Percentiles rank a stretch among this genome's conserved stretches.
Conservation (phyloP, 2,888 invertebrate genomes). For the Tipula confusa region DNA sequence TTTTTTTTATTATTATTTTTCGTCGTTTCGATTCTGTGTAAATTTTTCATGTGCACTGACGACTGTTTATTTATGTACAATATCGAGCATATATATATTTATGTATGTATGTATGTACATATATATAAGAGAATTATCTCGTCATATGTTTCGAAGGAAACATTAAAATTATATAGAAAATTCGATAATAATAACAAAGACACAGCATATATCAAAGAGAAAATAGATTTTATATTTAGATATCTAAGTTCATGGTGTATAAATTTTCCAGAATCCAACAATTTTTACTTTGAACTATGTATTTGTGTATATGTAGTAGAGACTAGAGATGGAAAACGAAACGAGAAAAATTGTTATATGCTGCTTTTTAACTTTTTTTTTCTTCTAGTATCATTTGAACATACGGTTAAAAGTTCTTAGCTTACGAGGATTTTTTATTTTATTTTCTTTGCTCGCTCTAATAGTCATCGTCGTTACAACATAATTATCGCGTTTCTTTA, state of each 20-base stretch:
- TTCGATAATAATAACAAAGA: not conserved
- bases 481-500: not conserved
- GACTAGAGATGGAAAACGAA: not conserved
- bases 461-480: not conserved
- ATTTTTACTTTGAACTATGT: not conserved
- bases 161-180: not conserved
- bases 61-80: not conserved
- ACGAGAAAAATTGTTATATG: not conserved
- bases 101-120: not conserved
- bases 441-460: not conserved
- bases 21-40: not conserved
- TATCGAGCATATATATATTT: not conserved
- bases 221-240: constrained; percentile 12
- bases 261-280: not conserved
- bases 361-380: not conserved
- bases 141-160: constrained; percentile 20
- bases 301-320: not conserved
- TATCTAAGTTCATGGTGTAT: not conserved
- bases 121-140: not conserved
- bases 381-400: not conserved
- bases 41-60: not conserved
- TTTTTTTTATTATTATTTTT: not conserved
- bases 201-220: not conserved
- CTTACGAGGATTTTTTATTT: not conserved
- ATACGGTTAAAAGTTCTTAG: not conserved